Percentiles rank a stretch among this genome's conserved stretches.
These are phyloP conservation scores for Argya squamiceps DNA, from an alignment of 2,797 vertebrate genomes.

Conservation along the genomic window DNA sequence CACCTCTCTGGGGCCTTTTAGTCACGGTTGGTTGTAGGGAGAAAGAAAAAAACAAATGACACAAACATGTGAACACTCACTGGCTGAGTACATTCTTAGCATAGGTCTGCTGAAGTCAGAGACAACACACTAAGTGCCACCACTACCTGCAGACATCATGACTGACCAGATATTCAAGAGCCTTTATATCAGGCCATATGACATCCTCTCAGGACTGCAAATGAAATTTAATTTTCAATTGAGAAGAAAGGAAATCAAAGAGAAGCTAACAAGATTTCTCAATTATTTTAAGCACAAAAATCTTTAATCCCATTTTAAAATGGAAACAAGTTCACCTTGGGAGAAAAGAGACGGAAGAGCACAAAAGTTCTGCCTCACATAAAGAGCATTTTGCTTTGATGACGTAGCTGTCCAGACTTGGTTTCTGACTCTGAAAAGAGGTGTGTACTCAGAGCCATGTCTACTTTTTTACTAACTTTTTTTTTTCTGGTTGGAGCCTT, in stretches of 20 bases:
- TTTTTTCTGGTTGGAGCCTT: background rate
- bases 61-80: accelerated
- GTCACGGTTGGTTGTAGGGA: background rate
- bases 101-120: background rate
- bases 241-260: background rate
- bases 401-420: background rate
- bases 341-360: background rate
- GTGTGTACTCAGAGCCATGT: background rate
- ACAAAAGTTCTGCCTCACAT: background rate
- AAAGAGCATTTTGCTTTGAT: background rate
- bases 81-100: background rate
- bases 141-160: background rate
- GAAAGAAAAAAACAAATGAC: accelerated
- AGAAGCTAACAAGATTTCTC: background rate
- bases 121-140: background rate
- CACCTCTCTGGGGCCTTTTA: background rate
- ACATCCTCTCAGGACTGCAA: background rate
- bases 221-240: background rate
- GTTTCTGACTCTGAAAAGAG: background rate
- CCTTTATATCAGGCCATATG: background rate
- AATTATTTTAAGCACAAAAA: slow-evolving; percentile 8
- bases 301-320: background rate
- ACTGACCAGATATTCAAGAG: background rate
- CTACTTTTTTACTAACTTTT: background rate
- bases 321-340: background rate